phyloP scores from a whole-genome alignment of 2,888 invertebrate species.

The Apotomis betuletana region DNA sequence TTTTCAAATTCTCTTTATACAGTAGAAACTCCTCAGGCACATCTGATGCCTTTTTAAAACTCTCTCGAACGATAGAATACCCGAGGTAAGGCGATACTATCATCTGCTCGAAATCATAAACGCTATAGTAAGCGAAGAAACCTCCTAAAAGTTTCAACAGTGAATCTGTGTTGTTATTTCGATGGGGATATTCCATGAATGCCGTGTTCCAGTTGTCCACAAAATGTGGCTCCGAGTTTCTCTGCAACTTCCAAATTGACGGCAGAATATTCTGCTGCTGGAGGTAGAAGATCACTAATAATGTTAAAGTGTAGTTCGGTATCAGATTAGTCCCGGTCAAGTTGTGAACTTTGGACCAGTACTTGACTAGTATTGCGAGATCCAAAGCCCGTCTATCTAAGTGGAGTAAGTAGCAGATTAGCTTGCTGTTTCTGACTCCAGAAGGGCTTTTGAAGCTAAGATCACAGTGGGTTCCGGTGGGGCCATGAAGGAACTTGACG shows the following conservation, averaged over 20 bases:
- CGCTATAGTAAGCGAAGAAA: conserved; percentile 86
- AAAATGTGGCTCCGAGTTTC: conserved; percentile 49
- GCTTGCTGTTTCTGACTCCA: conserved; percentile 86
- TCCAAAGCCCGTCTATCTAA: conserved; percentile 83
- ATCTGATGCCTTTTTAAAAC: conserved; percentile 56
- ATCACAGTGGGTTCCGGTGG: conserved; percentile 86
- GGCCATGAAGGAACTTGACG: conserved; percentile 86
- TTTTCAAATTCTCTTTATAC: conserved; percentile 64
- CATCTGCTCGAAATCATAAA: conserved; percentile 79
- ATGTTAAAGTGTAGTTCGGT: conserved; percentile 86
- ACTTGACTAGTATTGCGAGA: conserved; percentile 87
- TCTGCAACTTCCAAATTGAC: conserved; percentile 77
- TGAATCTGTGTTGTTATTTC: conserved; percentile 54
- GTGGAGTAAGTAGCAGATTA: conserved; percentile 83
- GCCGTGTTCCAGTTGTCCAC: conserved; percentile 85
- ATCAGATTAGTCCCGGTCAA: conserved; percentile 83
- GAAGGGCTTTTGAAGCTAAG: conserved; percentile 87
- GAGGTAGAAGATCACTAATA: conserved; percentile 88
- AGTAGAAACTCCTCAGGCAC: conserved; percentile 60
- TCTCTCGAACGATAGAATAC: conserved; percentile 61
- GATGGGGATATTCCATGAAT: conserved; percentile 63
- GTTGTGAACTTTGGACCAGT: conserved; percentile 87
- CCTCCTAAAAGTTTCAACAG: conserved; percentile 81
- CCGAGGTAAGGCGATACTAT: conserved; percentile 86
- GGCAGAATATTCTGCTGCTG: conserved; percentile 85